These are phyloP conservation scores for Lagodon rhomboides DNA, from an alignment of 2,797 vertebrate genomes.

Conservation along the genomic window DNA sequence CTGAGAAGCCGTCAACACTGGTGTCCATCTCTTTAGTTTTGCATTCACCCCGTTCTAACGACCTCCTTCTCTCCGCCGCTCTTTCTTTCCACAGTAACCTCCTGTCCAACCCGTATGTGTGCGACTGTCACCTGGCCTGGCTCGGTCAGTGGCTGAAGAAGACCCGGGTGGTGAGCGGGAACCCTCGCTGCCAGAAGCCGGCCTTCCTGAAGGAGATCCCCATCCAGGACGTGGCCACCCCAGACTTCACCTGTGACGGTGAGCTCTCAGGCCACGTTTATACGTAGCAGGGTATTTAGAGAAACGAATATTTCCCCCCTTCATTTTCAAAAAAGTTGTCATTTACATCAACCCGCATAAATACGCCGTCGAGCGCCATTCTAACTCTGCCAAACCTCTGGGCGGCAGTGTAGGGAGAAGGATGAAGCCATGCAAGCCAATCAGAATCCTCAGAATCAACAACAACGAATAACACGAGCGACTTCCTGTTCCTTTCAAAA, in stretches of 20 bases:
- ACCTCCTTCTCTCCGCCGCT: background rate
- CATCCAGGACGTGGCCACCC: slow-evolving; percentile 96
- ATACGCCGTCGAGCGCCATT: too few species aligned
- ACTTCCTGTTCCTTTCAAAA: too few species aligned
- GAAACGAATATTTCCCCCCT: too few species aligned
- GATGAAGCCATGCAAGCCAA: too few species aligned
- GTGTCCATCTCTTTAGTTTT: background rate
- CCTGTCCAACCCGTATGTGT: slow-evolving; percentile 97
- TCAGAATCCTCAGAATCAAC: too few species aligned
- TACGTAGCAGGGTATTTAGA: too few species aligned
- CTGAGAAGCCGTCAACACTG: background rate
- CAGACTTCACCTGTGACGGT: slow-evolving; percentile 98
- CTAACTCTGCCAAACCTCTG: too few species aligned
- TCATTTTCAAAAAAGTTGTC: too few species aligned
- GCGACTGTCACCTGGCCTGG: slow-evolving; percentile 98
- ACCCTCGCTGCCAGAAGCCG: slow-evolving; percentile 96
- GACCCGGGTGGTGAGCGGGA: slow-evolving; percentile 96
- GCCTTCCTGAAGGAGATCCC: slow-evolving; percentile 99
- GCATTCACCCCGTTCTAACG: background rate
- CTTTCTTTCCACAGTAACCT: slow-evolving; percentile 88
- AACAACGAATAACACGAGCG: too few species aligned
- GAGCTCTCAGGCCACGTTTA: too few species aligned
- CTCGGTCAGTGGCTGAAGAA: slow-evolving; percentile 97
- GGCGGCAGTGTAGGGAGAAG: too few species aligned
- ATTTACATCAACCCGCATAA: too few species aligned